Evolutionary conservation across 1,140 invertebrate species (phyloP).

Genomic region (Eurosta solidaginis): DNA sequence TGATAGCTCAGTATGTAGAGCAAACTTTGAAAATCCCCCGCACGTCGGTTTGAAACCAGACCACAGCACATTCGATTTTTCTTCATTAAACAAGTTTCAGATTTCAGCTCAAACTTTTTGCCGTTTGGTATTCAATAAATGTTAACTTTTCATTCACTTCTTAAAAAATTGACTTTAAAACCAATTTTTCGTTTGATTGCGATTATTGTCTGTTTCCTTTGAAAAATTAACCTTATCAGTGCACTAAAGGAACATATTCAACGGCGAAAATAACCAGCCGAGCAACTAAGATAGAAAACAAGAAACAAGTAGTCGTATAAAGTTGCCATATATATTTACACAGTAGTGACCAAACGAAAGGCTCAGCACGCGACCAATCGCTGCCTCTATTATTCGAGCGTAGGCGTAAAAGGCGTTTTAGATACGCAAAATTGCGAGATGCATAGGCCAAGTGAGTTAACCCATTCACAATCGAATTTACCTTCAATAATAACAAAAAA

Average conservation of each 20-base stretch:
- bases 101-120: slow-evolving; percentile 25
- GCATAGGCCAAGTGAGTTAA: background rate
- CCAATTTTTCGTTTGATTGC: background rate
- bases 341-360: background rate
- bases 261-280: background rate
- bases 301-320: too few species aligned
- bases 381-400: background rate
- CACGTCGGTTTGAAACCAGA: too few species aligned
- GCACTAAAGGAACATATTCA: too few species aligned
- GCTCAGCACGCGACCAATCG: background rate
- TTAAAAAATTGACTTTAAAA: background rate
- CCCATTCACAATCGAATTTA: slow-evolving; percentile 18
- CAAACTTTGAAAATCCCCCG: too few species aligned
- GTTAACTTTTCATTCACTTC: background rate
- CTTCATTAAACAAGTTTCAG: too few species aligned
- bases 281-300: too few species aligned
- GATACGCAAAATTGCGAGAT: background rate
- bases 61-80: too few species aligned
- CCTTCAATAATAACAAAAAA: background rate
- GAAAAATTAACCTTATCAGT: background rate
- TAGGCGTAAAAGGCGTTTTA: too few species aligned
- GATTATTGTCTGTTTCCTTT: slow-evolving; percentile 24
- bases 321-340: too few species aligned
- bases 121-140: background rate
- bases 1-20: too few species aligned